Conservation (phyloP, 1,140 invertebrate genomes). For the Lucilia sericata region DNA sequence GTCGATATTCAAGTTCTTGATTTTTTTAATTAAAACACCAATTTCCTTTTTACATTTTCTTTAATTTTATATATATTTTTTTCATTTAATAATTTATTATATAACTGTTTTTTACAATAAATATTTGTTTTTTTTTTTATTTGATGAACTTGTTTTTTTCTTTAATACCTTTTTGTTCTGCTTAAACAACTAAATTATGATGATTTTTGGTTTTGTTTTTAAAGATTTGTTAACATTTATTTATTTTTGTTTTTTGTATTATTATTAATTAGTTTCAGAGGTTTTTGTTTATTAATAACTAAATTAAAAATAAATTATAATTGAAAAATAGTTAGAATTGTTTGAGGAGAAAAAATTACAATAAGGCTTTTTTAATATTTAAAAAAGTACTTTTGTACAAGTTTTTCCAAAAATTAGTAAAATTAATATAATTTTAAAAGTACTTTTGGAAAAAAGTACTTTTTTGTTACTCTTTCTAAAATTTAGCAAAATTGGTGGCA, state of each 20-base stretch:
- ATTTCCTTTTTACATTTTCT: background rate
- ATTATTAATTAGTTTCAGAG: background rate
- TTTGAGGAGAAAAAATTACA: too few relatives aligned
- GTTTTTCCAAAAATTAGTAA: too few relatives aligned
- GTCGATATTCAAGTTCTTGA: too few relatives aligned
- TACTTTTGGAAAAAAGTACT: too few relatives aligned
- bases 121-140: constrained; percentile 4
- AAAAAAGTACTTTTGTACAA: too few relatives aligned
- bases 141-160: constrained; percentile 2
- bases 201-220: constrained; percentile 24
- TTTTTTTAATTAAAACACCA: background rate
- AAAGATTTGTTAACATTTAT: constrained; percentile 19
- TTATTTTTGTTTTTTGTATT: background rate
- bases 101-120: constrained; percentile 32
- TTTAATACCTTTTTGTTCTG: constrained; percentile 37
- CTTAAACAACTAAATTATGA: constrained; percentile 19
- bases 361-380: too few relatives aligned
- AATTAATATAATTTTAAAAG: too few relatives aligned
- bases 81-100: constrained; percentile 22
- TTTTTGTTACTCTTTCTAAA: too few relatives aligned
- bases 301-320: constrained; percentile 13
- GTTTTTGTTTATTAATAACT: background rate
- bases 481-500: too few relatives aligned
- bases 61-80: constrained; percentile 23
- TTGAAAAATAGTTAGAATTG: constrained; percentile 14